Base-by-base conservation (phyloP, 2,113 vertebrate species). In the Lichenostomus cassidix region DNA sequence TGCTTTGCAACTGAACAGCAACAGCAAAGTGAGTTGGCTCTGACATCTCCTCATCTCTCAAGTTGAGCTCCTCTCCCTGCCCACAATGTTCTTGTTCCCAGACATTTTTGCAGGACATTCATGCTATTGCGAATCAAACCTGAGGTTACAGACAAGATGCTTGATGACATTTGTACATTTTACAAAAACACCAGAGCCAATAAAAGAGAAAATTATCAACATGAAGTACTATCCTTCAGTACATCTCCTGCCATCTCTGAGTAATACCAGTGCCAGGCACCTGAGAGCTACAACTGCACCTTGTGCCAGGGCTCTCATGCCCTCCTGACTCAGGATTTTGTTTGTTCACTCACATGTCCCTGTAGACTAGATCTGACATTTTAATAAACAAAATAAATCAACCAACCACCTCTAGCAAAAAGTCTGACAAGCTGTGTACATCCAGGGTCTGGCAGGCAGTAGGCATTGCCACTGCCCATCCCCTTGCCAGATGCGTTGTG, bases 401-500 rank as follows among this genome's bases (percentile, higher is more conserved):
- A 80, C 29, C 4, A 3, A 37, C 29, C 9, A 28, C 5, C 27
- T 90, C 55, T 50, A 82, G 65, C 93, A 79, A 47, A 59, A 67
- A 77, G 56, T 39, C 59, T 64, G 74, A 59, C 35, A 25, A 49
- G 67, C 59, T 46, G 23, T 62, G 63, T 47, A 58, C 63, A 52
- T 10, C 63, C 53, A 59, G n/a, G 10, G n/a, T 47, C 64, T 59
- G 49, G 46, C 29, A 84, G 76, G n/a, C 15, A 0, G 18, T 35
- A 63, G 71, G 82, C 75, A 90, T 28, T 83, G 75, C n/a, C 50
- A 42, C 42, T 8, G 9, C 44, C 29, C 1, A 0, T 58, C 35
- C 76, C 19, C 33, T 83, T 12, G 10, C 80, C 0, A 3, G 79
- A 62, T n/a, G 39, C 0, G 0, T 46, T 5, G 0, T 1, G 4